Percentiles rank a stretch among this genome's conserved stretches.
These are phyloP conservation scores for Pachycephus smyrnensis DNA, from an alignment of 2,888 invertebrate genomes.

Conservation along the genomic window DNA sequence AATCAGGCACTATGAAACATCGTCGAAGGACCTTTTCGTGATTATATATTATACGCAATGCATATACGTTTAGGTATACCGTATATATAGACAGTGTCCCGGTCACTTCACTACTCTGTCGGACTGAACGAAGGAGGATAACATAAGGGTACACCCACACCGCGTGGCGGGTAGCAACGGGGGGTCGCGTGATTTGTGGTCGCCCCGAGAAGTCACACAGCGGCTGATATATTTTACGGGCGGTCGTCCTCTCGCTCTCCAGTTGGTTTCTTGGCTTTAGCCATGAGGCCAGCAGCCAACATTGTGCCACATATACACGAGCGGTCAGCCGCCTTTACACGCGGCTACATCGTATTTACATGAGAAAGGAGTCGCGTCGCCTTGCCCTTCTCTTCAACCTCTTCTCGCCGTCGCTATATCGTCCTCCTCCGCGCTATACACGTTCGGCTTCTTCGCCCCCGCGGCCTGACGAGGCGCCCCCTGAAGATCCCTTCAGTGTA, in stretches of 20 bases:
- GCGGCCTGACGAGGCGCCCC: conserved; percentile 43
- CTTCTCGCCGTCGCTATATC: conserved; percentile 31
- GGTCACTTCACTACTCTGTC: not conserved
- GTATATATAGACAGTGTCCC: conserved; percentile 8
- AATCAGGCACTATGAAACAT: not conserved
- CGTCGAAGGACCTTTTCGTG: not conserved
- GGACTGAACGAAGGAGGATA: conserved; percentile 7
- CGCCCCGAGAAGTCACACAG: conserved; percentile 66
- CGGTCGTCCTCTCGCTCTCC: conserved; percentile 43
- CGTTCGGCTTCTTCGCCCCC: conserved; percentile 26
- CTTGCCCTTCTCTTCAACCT: conserved; percentile 13
- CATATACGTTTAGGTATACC: not conserved
- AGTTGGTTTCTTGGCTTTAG: conserved; percentile 35
- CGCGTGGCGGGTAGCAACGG: conserved; percentile 54
- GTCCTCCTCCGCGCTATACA: conserved; percentile 15
- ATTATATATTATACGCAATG: not conserved
- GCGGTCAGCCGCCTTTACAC: conserved; percentile 63
- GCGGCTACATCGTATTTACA: conserved; percentile 66
- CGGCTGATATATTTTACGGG: conserved; percentile 67
- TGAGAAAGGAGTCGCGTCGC: conserved; percentile 61
- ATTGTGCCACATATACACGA: conserved; percentile 56
- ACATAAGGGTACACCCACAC: conserved; percentile 36
- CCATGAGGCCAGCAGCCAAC: conserved; percentile 44
- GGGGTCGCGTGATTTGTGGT: conserved; percentile 67
- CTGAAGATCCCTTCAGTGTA: conserved; percentile 53